phyloP scores from a whole-genome alignment of 2,113 vertebrate genomes.

The Brevimyrus niger region DNA sequence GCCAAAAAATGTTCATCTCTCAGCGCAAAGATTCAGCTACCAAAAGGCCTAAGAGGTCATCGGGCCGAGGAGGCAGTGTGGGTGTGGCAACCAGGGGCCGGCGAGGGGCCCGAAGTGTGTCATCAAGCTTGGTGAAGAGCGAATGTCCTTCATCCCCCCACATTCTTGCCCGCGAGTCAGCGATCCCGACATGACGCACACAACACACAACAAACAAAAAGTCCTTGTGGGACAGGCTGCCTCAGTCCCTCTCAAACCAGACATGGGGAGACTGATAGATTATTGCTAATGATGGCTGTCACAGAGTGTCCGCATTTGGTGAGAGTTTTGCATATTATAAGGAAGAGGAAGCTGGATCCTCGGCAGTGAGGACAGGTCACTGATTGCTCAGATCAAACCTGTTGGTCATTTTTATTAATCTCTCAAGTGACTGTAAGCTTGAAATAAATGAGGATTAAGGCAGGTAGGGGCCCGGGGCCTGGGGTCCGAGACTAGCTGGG shows the following conservation, averaged over 20 bases:
- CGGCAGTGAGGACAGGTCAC: background rate
- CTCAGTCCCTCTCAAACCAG: background rate
- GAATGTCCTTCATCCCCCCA: slow-evolving; percentile 19
- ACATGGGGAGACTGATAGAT: background rate
- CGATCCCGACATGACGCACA: background rate
- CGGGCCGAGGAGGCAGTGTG: background rate
- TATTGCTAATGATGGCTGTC: background rate
- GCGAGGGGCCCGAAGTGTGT: background rate
- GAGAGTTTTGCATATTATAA: background rate
- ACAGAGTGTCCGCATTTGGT: background rate
- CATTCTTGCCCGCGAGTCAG: slow-evolving; percentile 2
- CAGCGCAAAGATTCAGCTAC: background rate
- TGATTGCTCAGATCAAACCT: background rate
- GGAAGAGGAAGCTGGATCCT: background rate
- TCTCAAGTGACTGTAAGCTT: background rate
- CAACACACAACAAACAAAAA: background rate
- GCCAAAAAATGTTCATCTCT: background rate
- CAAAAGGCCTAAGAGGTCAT: background rate
- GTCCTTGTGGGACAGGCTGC: background rate
- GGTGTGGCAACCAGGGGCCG: background rate
- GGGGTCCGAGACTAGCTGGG: too few relatives aligned
- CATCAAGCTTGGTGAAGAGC: slow-evolving; percentile 23
- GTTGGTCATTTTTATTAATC: background rate
- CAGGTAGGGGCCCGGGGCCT: too few relatives aligned
- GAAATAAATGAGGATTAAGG: background rate